Evolutionary conservation across 30 jellyfish, hydroid and myxozoan species (phyloP), one percentile per base, ranked within the genome.

Genomic region (Catostylus mosaicus): DNA sequence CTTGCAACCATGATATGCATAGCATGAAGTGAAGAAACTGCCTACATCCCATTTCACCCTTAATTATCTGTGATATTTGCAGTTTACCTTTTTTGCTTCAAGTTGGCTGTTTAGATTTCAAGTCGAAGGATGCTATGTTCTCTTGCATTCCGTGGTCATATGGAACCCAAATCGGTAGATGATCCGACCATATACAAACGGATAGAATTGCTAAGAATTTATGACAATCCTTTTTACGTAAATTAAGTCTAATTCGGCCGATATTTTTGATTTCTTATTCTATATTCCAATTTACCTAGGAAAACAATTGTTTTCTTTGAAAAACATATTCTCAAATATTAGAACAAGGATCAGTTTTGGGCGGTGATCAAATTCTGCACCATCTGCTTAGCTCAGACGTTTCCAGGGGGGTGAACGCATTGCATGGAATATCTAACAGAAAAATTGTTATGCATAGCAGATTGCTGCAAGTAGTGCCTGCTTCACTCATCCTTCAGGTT

Each of bases 291-390:
- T 52, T 52, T 3, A 52, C 67, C 67, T 22, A 52, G 8, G 29
- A 52, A 52, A 52, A 52, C 67, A 52, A n/a, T 52, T n/a, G 29
- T 30, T 30, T 8, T 31, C 4, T 66, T 43, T 66, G n/a, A 43
- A 66, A 66, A 66, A 66, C 52, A 37, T 43, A 34, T 66, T 34
- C 5, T 37, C 78, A 66, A 66, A 66, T 66, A 66, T 66, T 66
- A 66, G 78, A 43, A 27, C 27, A 32, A 18, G 78, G 78, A 66
- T 66, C 78, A n/a, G n/a, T 54, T 30, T 73, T 73, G 84, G 27
- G 56, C 33, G 72, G 67, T 52, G 29, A n/a, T 52, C 22, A n/a
- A 52, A 52, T 16, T 11, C 8, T 52, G 7, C 67, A n/a, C 24
- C 67, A 52, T 52, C 67, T 52, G 67, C 60, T 66, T 29, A 18